These are phyloP conservation scores for Enhydra lutris DNA, from an alignment of 2,113 vertebrate species.

Conservation along the genomic window DNA sequence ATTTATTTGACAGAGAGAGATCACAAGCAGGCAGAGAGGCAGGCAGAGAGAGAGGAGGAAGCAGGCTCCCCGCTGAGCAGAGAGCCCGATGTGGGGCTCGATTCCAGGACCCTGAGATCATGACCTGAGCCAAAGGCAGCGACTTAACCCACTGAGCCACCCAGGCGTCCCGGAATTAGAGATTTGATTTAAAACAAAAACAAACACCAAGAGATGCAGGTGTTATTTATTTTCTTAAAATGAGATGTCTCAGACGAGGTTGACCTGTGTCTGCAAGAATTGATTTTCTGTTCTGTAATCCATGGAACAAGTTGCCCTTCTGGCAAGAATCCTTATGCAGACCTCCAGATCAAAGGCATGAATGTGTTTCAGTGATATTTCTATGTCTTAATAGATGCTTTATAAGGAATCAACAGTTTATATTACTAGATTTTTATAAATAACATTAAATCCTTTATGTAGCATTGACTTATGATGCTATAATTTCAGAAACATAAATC, in stretches of 20 bases:
- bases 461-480: slow-evolving; percentile 33
- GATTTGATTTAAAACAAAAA: neutral
- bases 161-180: too few species aligned
- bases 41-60: too few species aligned
- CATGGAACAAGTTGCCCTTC: slow-evolving; percentile 47
- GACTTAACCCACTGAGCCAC: too few species aligned
- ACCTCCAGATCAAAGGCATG: slow-evolving; percentile 60
- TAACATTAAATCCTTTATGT: slow-evolving; percentile 56
- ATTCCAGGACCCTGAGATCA: too few species aligned
- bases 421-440: slow-evolving; percentile 69
- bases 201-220: neutral
- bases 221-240: neutral
- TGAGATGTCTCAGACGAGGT: neutral
- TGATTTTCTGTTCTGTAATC: slow-evolving; percentile 44
- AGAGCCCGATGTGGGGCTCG: too few species aligned
- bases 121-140: too few species aligned
- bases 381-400: slow-evolving; percentile 59
- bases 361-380: slow-evolving; percentile 51
- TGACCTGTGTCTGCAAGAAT: neutral
- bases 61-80: too few species aligned
- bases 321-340: slow-evolving; percentile 47
- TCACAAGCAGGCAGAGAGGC: too few species aligned
- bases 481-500: slow-evolving; percentile 45
- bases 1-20: too few species aligned
- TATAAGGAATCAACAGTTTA: slow-evolving; percentile 64